These are phyloP conservation scores for Lepus townsendii DNA, from an alignment of 2,797 vertebrate genomes.

Conservation along the genomic window DNA sequence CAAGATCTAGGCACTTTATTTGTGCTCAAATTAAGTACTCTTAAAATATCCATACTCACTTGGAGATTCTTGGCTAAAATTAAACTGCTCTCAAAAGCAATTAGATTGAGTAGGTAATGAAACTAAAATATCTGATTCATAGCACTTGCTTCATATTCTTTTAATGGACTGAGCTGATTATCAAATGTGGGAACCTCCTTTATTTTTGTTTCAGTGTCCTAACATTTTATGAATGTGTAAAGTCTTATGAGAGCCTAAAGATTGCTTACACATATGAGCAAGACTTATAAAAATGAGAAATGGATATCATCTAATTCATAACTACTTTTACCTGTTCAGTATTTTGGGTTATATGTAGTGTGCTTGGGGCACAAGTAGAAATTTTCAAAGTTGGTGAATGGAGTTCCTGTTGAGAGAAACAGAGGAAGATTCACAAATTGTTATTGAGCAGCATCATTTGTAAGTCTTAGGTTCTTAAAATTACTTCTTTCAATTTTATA, in stretches of 20 bases:
- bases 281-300: constrained; percentile 40
- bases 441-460: constrained; percentile 17
- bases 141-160: background rate
- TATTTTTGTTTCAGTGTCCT: constrained; percentile 12
- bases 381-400: constrained; percentile 81
- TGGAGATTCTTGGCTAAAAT: constrained; percentile 37
- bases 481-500: constrained; percentile 60
- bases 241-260: background rate
- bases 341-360: constrained; percentile 74
- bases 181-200: background rate
- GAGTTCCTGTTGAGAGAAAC: constrained; percentile 79
- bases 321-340: constrained; percentile 79
- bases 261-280: constrained; percentile 27
- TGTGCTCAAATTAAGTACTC: constrained; percentile 9
- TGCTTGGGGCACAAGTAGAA: constrained; percentile 75
- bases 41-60: constrained; percentile 61
- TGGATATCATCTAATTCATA: background rate
- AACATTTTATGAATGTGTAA: constrained; percentile 26
- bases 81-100: constrained; percentile 54
- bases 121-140: constrained; percentile 38
- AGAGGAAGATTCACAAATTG: constrained; percentile 41
- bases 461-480: background rate
- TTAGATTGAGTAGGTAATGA: constrained; percentile 15
- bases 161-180: background rate
- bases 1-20: constrained; percentile 15